Base-by-base conservation (phyloP, 2,888 invertebrate genomes). In the Netelia inedita region DNA sequence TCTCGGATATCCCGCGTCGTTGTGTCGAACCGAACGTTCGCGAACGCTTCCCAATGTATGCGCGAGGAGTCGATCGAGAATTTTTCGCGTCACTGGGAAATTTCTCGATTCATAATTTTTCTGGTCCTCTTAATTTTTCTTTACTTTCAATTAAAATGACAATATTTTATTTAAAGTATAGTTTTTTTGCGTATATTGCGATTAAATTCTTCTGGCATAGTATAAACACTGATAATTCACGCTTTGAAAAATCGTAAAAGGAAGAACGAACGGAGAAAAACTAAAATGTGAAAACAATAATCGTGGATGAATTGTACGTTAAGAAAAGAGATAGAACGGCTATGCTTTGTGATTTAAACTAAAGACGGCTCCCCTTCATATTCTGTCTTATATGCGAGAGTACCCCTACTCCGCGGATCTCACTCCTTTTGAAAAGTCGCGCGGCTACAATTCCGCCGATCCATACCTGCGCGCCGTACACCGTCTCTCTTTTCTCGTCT, bases 371-470 rank as follows among this genome's bases (percentile, higher is more conserved):
- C 91, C 90, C 91, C 89, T 90, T 92, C 92, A 92, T 92, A 92
- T 92, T 92, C 93, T 89, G 89, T 91, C 93, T 93, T 93, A 93
- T 93, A 93, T 92, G 91, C 90, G 88, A 88, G 88, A 85, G 86
- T 86, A 66, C 92, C 93, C 93, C 93, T 92, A 90, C 93, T 90
- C 92, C 87, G 19, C 82, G 86, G 79, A 88, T 87, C 87, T 86
- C 72, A 87, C 88, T 87, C 88, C 88, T 89, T 46, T 91, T 88
- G 86, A 89, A 85, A 87, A 85, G 85, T 79, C 85, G 84, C 68
- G 83, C 71, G 65, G 71, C 57, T 82, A 75, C 79, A 76, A 46
- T 65, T 74, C 50, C 69, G 43, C 41, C 79, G 73, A 74, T 78
- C 74, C 71, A 76, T 72, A 82, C 75, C 84, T 82, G 53, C 82